Evolutionary conservation across 2,888 invertebrate genomes (phyloP), one percentile per base, ranked within the genome.

Genomic region (Tinea pellionella): DNA sequence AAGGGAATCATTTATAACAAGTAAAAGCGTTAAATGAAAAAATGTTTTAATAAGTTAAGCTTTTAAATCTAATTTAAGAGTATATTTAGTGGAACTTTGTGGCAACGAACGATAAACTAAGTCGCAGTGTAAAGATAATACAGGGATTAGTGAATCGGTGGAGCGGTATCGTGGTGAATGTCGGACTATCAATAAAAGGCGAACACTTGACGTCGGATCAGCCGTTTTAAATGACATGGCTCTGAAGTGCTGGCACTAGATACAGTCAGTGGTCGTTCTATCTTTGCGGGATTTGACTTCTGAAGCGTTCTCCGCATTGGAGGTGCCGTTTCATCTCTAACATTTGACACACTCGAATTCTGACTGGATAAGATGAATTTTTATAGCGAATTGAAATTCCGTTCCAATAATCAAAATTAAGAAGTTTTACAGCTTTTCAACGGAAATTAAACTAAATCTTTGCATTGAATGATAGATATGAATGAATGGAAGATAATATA

Each of bases 191-290:
- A 59, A 59, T 59, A 59, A 30, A 59, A 47, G 47, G 59, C 42
- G 42, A 19, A 43, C 43, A 19, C 42, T 41, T 30, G 59, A 43
- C 30, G 30, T 63, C 65, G 69, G 73, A 70, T 74, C 71, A 77
- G 73, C 73, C 72, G 68, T 69, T 74, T 70, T 74, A 76, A 78
- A 78, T 78, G 71, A 79, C 73, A 65, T 47, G 47, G 47, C 59
- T 59, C 47, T 59, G 59, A 42, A 18, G 24, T 43, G 32, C n/a
- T 59, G 13, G 16, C 57, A 11, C 32, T 18, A 18, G 53, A 24
- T 53, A 24, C 24, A 24, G n/a, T 3, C 51, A 15, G 47, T 13
- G 18, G 47, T 19, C 53, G 19, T 24, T 53, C 18, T 53, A 53
- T 24, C 53, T 53, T 47, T 47, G 47, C 13, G 47, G 47, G 15